Conservation (phyloP, 2,113 vertebrate species). For the Cochlearius cochlearius region DNA sequence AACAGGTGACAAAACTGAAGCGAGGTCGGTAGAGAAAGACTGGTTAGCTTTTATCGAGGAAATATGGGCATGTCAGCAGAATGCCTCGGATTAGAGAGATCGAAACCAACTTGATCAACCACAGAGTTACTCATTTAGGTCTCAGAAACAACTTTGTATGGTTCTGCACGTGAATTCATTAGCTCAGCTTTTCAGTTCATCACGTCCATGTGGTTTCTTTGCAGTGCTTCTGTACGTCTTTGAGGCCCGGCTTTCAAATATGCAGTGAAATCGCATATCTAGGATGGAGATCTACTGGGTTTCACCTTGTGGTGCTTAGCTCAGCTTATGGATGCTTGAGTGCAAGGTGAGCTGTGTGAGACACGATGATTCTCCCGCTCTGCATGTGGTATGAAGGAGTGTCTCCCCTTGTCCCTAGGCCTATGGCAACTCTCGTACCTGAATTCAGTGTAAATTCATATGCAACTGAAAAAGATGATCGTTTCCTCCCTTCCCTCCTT, state of each 20-base stretch:
- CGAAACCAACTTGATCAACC: background rate
- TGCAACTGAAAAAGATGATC: background rate
- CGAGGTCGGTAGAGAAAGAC: background rate
- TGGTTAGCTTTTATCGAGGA: background rate
- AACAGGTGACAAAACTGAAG: background rate
- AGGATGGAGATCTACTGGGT: background rate
- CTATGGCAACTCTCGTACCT: background rate
- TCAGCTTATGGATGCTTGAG: background rate
- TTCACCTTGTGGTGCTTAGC: background rate
- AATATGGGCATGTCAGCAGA: background rate
- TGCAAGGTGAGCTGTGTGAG: background rate
- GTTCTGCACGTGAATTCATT: background rate
- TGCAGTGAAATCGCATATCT: background rate
- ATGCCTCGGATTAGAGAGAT: background rate
- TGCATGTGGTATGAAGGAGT: background rate
- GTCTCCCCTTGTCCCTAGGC: background rate
- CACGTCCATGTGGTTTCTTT: background rate
- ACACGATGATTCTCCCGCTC: background rate
- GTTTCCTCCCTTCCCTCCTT: background rate
- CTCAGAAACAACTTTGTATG: background rate
- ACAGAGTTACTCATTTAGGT: background rate
- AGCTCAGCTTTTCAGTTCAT: background rate
- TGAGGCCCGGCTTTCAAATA: background rate
- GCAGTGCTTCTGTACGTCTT: background rate
- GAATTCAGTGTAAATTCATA: background rate